These are phyloP conservation scores for Nymphalis io DNA, from an alignment of 1,140 invertebrate species.

Conservation along the genomic window DNA sequence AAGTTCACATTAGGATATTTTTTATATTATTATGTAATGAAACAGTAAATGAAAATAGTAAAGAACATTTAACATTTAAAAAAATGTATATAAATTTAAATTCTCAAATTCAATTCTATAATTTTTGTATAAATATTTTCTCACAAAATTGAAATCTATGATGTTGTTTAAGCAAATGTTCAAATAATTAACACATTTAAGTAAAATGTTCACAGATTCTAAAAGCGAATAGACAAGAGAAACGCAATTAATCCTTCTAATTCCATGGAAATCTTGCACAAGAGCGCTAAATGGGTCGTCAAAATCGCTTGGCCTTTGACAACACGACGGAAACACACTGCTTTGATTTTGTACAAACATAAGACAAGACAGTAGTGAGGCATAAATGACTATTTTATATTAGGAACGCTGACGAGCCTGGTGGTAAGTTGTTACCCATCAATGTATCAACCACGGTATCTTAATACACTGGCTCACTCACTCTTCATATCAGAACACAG, in stretches of 20 bases:
- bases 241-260: slow-evolving; percentile 38
- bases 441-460: too few relatives aligned
- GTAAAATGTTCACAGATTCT: slow-evolving; percentile 9
- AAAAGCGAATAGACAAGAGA: slow-evolving; percentile 1
- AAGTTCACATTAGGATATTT: too few relatives aligned
- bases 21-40: too few relatives aligned
- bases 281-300: slow-evolving; percentile 37
- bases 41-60: too few relatives aligned
- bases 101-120: not conserved
- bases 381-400: not conserved
- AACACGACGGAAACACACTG: slow-evolving; percentile 18
- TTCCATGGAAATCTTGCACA: slow-evolving; percentile 36
- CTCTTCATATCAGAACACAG: too few relatives aligned
- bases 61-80: too few relatives aligned
- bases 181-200: slow-evolving; percentile 16
- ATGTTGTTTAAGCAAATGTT: slow-evolving; percentile 1
- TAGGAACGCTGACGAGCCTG: too few relatives aligned
- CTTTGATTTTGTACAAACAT: not conserved
- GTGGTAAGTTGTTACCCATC: too few relatives aligned
- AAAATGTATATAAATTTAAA: too few relatives aligned
- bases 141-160: not conserved
- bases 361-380: slow-evolving; percentile 9
- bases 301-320: slow-evolving; percentile 41
- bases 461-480: too few relatives aligned
- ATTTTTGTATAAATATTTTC: not conserved